Evolutionary conservation across 2,113 vertebrate species (phyloP).

Genomic region (Elanoides forficatus): DNA sequence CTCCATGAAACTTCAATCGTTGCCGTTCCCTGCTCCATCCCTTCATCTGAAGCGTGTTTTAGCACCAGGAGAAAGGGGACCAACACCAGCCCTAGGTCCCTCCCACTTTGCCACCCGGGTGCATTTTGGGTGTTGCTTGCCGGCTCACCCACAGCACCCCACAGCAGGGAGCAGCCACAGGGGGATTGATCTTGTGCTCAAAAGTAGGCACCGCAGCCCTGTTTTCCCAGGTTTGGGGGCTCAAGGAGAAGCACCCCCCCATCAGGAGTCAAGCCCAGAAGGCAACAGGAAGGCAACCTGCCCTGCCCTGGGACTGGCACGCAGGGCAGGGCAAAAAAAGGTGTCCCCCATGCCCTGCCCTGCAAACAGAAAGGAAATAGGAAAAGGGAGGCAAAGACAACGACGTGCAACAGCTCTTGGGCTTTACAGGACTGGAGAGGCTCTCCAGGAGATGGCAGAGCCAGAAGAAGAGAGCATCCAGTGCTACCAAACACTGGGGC

Average conservation of each 20-base stretch:
- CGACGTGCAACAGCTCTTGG: not conserved
- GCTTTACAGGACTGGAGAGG: not conserved
- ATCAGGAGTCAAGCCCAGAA: accelerated
- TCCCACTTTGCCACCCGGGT: accelerated
- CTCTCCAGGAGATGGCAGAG: not conserved
- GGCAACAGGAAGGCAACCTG: not conserved
- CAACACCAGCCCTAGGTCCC: not conserved
- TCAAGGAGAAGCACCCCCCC: not conserved
- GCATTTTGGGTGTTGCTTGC: not conserved
- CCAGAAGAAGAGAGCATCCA: not conserved
- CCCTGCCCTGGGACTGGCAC: not conserved
- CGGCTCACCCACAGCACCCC: not conserved
- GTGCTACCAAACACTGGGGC: accelerated
- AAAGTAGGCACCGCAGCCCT: not conserved
- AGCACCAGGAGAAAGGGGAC: not conserved
- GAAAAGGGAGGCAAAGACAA: accelerated
- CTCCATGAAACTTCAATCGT: not conserved
- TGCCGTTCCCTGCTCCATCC: not conserved
- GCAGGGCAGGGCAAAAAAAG: not conserved
- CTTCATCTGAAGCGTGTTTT: not conserved
- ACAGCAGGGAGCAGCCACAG: accelerated
- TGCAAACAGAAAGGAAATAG: not conserved
- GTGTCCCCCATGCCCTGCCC: not conserved
- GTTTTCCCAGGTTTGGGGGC: not conserved
- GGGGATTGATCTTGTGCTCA: not conserved